phyloP scores from a whole-genome alignment of 2,888 invertebrate species.

The Apamea crenata region DNA sequence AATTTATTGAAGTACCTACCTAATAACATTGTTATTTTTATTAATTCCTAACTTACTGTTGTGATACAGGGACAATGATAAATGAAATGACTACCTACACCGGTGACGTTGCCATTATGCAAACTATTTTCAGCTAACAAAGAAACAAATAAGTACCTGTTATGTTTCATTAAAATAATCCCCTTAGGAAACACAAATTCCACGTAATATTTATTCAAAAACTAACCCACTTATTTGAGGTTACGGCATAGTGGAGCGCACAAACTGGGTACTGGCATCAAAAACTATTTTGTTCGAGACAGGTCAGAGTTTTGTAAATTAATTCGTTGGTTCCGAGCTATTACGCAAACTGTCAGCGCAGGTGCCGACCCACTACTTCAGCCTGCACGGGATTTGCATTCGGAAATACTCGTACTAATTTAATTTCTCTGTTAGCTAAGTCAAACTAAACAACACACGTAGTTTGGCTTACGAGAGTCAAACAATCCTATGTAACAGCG shows the following conservation, averaged over 20 bases:
- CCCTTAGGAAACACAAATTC: conserved; percentile 68
- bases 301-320: conserved; percentile 88
- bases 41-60: background rate
- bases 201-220: conserved; percentile 70
- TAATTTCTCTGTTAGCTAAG: conserved; percentile 85
- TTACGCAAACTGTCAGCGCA: conserved; percentile 89
- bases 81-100: conserved; percentile 47
- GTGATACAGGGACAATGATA: conserved; percentile 36
- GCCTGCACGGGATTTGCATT: conserved; percentile 84
- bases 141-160: conserved; percentile 68
- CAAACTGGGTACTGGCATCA: conserved; percentile 77
- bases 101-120: conserved; percentile 64
- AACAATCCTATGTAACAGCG: conserved; percentile 65
- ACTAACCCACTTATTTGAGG: conserved; percentile 69
- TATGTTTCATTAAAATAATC: conserved; percentile 69
- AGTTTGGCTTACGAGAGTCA: conserved; percentile 70
- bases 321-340: conserved; percentile 88
- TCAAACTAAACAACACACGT: conserved; percentile 82
- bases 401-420: conserved; percentile 86
- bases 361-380: conserved; percentile 82
- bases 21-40: background rate
- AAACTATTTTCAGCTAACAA: conserved; percentile 61
- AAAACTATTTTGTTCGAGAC: conserved; percentile 84
- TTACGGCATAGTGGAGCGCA: conserved; percentile 68
- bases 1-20: conserved; percentile 5